Evolutionary conservation across 2,113 vertebrate species (phyloP), one percentile per base, ranked within the genome.

Genomic region (Colius striatus): DNA sequence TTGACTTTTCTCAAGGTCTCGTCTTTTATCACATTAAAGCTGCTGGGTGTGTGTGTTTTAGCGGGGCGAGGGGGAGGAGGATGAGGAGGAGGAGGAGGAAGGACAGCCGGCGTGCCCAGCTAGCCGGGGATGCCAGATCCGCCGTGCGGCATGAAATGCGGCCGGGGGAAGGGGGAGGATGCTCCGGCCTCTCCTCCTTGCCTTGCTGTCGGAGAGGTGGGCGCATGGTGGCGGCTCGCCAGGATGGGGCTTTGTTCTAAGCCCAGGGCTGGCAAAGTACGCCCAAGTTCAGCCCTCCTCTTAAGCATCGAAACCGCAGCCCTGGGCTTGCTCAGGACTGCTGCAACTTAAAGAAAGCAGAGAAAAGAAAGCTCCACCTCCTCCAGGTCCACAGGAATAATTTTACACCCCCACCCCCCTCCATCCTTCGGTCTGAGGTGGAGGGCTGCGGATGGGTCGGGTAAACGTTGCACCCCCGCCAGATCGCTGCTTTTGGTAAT

Each of bases 1-100:
- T 41, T 84, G 84, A 60, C 79, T 92, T 93, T 65, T 66, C 80
- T 83, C 89, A 80, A 89, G 73, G 77, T 78, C 90, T 95, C 43
- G 5, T 71, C 55, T 89, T 91, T 76, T 34, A 58, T 54, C 62
- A 16, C 75, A 51, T 34, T 27, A 66, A 79, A 87, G 43, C 71
- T 0, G 1, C 76, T 32, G 67, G 27, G 25, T 22, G 26, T 29
- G 27, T 3, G 41, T 15, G 16, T 63, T 89, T 70, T 14, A 78
- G 48, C 0, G 2, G n/a, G 43, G 22, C 4, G 11, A 47, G 16
- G 58, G 7, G 4, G 9, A 30, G 48, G 47, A 68, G 54, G 53
- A 8, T 19, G 50, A 47, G 30, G 55, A n/a, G n/a, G 38, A 48
- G 66, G 53, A 50, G 11, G 48, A 55, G 11, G 65, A 83, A 53